Conservation (phyloP, 2,888 invertebrate species). For the Conomelus anceps region DNA sequence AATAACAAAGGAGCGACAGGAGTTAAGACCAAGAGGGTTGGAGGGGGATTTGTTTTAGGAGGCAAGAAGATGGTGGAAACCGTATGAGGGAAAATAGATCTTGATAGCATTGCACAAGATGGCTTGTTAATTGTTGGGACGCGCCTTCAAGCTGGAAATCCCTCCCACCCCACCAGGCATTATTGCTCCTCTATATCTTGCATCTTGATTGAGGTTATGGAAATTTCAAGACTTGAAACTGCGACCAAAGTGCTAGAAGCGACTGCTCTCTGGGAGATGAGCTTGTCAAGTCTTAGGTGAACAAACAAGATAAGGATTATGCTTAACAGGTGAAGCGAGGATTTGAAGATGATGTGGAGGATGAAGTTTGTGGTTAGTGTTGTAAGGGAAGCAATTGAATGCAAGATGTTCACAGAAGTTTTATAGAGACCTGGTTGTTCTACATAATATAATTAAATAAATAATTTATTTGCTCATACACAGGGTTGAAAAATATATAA, state of each 20-base stretch:
- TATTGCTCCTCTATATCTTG: not conserved
- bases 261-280: not conserved
- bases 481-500: too few relatives aligned
- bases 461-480: too few relatives aligned
- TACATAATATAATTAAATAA: too few relatives aligned
- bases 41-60: not conserved
- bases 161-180: not conserved
- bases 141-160: not conserved
- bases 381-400: not conserved
- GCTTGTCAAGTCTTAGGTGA: not conserved
- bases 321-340: not conserved
- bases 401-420: not conserved
- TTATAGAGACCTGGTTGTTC: not conserved
- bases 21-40: not conserved
- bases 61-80: not conserved
- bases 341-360: not conserved
- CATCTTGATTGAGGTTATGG: not conserved
- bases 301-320: not conserved
- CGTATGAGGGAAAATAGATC: not conserved
- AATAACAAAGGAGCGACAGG: not conserved
- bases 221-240: not conserved
- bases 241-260: not conserved
- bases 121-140: not conserved
- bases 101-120: not conserved
- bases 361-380: not conserved